A percentile compares a stretch with the other conserved stretches of the same genome.
Evolutionary conservation across 2,888 invertebrate genomes (phyloP).

Genomic region (Ornithoptera alexandrae): DNA sequence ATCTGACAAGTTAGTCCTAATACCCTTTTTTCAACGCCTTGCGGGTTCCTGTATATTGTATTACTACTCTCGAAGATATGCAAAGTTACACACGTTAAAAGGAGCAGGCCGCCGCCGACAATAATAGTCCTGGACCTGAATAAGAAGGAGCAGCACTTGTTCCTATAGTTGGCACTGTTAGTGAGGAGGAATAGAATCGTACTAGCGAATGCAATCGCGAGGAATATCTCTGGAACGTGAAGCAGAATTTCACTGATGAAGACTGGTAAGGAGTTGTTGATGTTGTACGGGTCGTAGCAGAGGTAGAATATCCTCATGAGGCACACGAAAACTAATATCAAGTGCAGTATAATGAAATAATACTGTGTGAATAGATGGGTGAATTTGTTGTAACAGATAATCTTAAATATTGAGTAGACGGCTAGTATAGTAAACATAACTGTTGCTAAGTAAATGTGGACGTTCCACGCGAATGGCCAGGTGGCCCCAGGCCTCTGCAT

Average conservation of each 20-base stretch:
- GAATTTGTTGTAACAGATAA: slow-evolving; percentile 91
- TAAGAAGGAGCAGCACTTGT: slow-evolving; percentile 83
- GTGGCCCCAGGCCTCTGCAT: slow-evolving; percentile 79
- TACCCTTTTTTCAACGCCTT: slow-evolving; percentile 79
- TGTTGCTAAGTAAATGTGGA: slow-evolving; percentile 93
- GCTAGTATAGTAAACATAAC: slow-evolving; percentile 91
- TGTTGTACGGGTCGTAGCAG: slow-evolving; percentile 95
- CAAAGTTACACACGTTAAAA: slow-evolving; percentile 88
- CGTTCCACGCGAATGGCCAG: slow-evolving; percentile 93
- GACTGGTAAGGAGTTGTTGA: slow-evolving; percentile 87
- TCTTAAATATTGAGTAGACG: slow-evolving; percentile 90
- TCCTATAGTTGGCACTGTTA: slow-evolving; percentile 88
- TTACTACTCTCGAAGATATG: slow-evolving; percentile 86
- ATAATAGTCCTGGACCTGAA: slow-evolving; percentile 90
- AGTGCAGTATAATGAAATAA: slow-evolving; percentile 92
- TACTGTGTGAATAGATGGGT: slow-evolving; percentile 92
- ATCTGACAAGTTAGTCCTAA: slow-evolving; percentile 90
- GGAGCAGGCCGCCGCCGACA: slow-evolving; percentile 88
- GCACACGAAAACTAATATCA: slow-evolving; percentile 90
- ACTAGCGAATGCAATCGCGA: slow-evolving; percentile 94
- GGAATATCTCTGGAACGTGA: slow-evolving; percentile 91
- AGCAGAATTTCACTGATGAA: slow-evolving; percentile 90
- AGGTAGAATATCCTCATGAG: slow-evolving; percentile 91
- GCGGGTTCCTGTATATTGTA: slow-evolving; percentile 68
- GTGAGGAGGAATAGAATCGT: slow-evolving; percentile 91